phyloP scores from a whole-genome alignment of 2,888 invertebrate species.

The Caenorhabditis japonica region DNA sequence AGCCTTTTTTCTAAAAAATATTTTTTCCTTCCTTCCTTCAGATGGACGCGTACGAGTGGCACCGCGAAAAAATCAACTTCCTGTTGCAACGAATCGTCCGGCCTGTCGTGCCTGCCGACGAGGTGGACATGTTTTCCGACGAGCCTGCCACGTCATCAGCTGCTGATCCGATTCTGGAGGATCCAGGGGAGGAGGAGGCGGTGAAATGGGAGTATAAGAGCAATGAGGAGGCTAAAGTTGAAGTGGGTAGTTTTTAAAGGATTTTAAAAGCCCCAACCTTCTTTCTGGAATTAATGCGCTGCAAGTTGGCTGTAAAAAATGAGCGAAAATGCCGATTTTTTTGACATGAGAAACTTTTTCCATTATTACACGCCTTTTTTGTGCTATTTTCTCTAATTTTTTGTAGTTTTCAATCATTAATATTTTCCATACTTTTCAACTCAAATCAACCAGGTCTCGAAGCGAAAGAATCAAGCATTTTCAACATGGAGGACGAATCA shows the following conservation, averaged over 20 bases:
- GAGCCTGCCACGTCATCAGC: slow-evolving; percentile 37
- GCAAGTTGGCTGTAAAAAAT: too few relatives aligned
- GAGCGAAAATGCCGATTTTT: too few relatives aligned
- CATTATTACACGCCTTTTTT: neutral
- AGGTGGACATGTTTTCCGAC: slow-evolving; percentile 64
- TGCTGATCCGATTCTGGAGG: slow-evolving; percentile 3
- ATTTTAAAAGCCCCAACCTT: too few relatives aligned
- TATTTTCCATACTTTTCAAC: too few relatives aligned
- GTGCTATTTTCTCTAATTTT: neutral
- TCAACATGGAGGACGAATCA: too few relatives aligned
- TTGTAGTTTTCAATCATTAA: neutral
- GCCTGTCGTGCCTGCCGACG: slow-evolving; percentile 52
- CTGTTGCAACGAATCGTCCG: slow-evolving; percentile 53
- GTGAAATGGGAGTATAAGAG: slow-evolving; percentile 70
- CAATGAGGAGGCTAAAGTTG: slow-evolving; percentile 47
- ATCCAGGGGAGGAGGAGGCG: slow-evolving; percentile 32
- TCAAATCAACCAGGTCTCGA: too few relatives aligned
- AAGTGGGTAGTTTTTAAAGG: slow-evolving; percentile 27
- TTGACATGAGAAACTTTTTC: neutral
- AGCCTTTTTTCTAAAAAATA: slow-evolving; percentile 22
- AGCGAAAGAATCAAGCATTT: too few relatives aligned
- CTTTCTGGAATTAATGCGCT: too few relatives aligned
- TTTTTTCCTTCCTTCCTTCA: slow-evolving; percentile 15
- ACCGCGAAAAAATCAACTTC: slow-evolving; percentile 61
- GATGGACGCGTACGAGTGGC: slow-evolving; percentile 74